Percentiles rank a stretch among this genome's conserved stretches.
phyloP scores from a whole-genome alignment of 1,140 invertebrate species.

The Plutomurus gul region DNA sequence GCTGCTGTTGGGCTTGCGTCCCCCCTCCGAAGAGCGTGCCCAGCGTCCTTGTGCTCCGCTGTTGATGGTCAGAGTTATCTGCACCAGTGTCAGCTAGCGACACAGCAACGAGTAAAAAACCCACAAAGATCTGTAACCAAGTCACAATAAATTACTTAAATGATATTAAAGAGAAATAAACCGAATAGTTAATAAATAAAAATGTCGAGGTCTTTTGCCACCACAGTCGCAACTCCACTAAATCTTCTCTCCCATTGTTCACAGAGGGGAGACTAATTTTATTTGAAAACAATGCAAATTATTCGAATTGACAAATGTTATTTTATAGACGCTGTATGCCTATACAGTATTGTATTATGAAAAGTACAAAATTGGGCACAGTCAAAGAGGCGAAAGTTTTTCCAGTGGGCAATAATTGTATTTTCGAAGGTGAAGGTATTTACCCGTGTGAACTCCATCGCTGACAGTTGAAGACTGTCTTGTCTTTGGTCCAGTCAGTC shows the following conservation, averaged over 20 bases:
- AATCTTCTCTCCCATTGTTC: too few relatives aligned
- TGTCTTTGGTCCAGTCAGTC: slow-evolving; percentile 15
- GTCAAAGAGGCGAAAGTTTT: too few relatives aligned
- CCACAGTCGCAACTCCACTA: too few relatives aligned
- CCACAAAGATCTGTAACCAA: slow-evolving; percentile 11
- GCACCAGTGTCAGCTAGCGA: background rate
- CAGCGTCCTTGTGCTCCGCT: background rate
- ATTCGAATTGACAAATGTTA: too few relatives aligned
- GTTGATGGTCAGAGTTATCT: background rate
- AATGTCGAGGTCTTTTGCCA: too few relatives aligned
- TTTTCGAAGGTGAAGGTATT: background rate
- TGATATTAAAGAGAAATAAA: background rate
- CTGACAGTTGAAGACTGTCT: slow-evolving; percentile 13
- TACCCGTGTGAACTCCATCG: slow-evolving; percentile 24
- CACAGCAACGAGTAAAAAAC: slow-evolving; percentile 8
- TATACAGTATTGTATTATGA: too few relatives aligned
- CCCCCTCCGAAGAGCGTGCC: slow-evolving; percentile 25
- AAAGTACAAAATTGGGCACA: too few relatives aligned
- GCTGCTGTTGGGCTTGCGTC: slow-evolving; percentile 2
- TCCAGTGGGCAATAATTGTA: too few relatives aligned
- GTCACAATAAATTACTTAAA: background rate
- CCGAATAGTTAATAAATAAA: too few relatives aligned
- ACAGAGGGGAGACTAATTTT: too few relatives aligned
- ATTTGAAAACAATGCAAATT: too few relatives aligned
- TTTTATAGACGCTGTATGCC: too few relatives aligned